These are phyloP conservation scores for Odiellus spinosus DNA, from an alignment of 2,888 invertebrate species.

Conservation along the genomic window DNA sequence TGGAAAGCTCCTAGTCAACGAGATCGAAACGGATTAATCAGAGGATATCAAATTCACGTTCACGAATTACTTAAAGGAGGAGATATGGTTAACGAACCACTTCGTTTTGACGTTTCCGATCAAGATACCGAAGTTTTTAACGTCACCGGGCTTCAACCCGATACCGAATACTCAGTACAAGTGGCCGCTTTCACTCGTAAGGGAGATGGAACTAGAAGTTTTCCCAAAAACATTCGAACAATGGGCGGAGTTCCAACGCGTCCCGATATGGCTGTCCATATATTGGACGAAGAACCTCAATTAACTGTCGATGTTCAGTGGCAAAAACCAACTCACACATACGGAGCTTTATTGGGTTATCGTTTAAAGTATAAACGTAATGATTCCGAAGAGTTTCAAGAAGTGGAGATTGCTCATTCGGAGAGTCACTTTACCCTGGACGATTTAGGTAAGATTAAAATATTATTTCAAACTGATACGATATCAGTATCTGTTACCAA, in stretches of 20 bases:
- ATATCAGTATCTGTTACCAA: too few relatives aligned
- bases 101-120: conserved; percentile 63
- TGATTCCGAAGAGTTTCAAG: conserved; percentile 18
- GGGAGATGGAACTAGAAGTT: conserved; percentile 87
- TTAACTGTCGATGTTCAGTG: conserved; percentile 82
- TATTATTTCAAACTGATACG: too few relatives aligned
- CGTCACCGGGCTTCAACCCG: conserved; percentile 79
- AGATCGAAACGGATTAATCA: conserved; percentile 84
- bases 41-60: conserved; percentile 91
- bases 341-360: conserved; percentile 75
- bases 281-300: conserved; percentile 70
- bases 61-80: conserved; percentile 66
- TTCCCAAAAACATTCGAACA: conserved; percentile 68
- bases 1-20: conserved; percentile 88
- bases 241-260: conserved; percentile 57
- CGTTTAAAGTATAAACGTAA: conserved; percentile 67
- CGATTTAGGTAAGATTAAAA: conserved; percentile 13
- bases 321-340: conserved; percentile 73
- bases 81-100: conserved; percentile 66
- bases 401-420: conserved; percentile 16
- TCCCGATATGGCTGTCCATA: conserved; percentile 40
- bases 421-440: conserved; percentile 17
- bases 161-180: conserved; percentile 71
- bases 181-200: conserved; percentile 90
- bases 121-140: conserved; percentile 56